Evolutionary conservation across 2,113 vertebrate species (phyloP).

Genomic region (Poeciliopsis occidentalis): DNA sequence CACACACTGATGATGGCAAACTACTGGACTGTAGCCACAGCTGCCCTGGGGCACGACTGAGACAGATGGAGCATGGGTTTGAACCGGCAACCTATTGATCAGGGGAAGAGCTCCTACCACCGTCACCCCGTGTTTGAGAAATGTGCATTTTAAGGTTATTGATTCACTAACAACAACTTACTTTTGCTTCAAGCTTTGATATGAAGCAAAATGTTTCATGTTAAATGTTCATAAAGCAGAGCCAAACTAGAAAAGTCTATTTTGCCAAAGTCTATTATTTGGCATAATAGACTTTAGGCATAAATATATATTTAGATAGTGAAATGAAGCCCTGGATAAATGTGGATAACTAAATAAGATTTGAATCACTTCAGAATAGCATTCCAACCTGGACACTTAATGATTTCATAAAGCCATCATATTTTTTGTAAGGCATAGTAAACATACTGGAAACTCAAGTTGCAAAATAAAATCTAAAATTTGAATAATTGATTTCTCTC

Average conservation of each 20-base stretch:
- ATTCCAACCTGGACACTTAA: not conserved
- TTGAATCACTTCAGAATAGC: not conserved
- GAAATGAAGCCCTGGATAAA: no score
- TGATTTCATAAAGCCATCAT: not conserved
- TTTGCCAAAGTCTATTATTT: no score
- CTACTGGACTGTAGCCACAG: no score
- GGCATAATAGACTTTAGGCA: not conserved
- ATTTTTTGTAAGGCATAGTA: not conserved
- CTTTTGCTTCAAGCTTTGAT: not conserved
- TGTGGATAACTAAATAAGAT: not conserved
- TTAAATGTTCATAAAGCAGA: no score
- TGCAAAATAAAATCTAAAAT: not conserved
- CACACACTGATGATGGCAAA: no score
- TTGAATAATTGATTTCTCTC: not conserved
- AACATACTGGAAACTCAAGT: not conserved
- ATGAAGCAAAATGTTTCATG: no score
- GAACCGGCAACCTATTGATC: no score
- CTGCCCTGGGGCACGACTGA: no score
- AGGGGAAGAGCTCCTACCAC: no score
- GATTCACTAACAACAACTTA: not conserved
- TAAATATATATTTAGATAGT: not conserved
- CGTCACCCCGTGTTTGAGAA: not conserved
- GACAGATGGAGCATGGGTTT: no score
- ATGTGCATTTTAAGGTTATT: not conserved
- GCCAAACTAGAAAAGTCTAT: no score